phyloP scores from a whole-genome alignment of 2,113 vertebrate species.

The Orientallactaga bullata region DNA sequence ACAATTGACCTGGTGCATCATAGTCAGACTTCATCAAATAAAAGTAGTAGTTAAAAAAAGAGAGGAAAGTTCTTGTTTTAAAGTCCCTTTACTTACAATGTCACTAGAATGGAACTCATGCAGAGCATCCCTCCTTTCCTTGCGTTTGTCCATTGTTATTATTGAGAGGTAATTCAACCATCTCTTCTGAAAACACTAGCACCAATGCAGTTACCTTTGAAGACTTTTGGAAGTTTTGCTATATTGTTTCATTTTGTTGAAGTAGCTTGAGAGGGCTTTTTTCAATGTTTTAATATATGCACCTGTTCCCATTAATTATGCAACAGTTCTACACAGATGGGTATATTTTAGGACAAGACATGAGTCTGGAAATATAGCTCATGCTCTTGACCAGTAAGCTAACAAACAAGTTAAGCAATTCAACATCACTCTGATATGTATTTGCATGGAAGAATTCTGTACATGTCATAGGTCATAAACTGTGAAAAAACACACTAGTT shows the following conservation, averaged over 20 bases:
- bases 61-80: not conserved
- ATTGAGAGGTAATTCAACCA: not conserved
- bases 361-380: no score
- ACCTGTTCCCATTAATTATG: not conserved
- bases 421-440: not conserved
- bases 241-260: not conserved
- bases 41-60: not conserved
- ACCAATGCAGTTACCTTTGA: not conserved
- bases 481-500: no score
- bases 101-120: no score
- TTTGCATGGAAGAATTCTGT: not conserved
- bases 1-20: not conserved
- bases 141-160: not conserved
- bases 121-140: not conserved
- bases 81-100: not conserved
- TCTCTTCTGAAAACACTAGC: not conserved
- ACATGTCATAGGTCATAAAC: not conserved
- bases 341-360: conserved; percentile 32
- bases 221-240: not conserved
- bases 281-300: not conserved
- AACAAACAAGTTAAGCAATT: not conserved
- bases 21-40: not conserved
- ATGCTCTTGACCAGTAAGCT: no score
- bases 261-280: not conserved
- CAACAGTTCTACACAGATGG: not conserved